Conservation (phyloP, 2,113 vertebrate species). For the Trochalopteron elliotii region DNA sequence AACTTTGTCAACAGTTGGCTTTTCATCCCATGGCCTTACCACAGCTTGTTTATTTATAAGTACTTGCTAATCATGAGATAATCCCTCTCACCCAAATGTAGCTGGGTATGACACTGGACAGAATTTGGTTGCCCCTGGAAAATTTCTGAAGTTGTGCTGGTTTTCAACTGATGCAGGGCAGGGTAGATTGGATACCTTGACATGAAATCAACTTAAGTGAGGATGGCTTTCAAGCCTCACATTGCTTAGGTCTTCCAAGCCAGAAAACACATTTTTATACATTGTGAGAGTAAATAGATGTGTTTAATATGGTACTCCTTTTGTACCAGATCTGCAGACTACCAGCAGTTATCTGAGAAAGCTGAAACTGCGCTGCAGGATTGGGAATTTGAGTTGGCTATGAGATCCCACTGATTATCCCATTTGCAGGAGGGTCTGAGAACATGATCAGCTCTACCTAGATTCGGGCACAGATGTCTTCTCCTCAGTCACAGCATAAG, state of each 20-base stretch:
- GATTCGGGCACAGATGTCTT: neutral
- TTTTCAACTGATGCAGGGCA: neutral
- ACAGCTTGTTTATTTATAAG: neutral
- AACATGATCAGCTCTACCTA: neutral
- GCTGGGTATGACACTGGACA: neutral
- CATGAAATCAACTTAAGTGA: neutral
- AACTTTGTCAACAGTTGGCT: neutral
- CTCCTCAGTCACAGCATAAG: neutral
- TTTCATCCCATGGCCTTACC: neutral
- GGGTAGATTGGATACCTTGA: neutral
- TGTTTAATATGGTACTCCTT: neutral
- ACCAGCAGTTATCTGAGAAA: neutral
- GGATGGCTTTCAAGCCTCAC: neutral
- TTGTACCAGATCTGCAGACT: neutral
- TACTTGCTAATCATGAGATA: neutral
- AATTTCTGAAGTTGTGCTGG: neutral
- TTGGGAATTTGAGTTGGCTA: rapidly evolving
- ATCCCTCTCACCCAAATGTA: neutral
- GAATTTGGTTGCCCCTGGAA: neutral
- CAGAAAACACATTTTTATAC: neutral
- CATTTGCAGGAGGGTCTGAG: neutral
- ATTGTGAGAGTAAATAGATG: neutral
- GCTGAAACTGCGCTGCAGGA: rapidly evolving
- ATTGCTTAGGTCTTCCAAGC: neutral
- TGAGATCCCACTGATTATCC: neutral